Conservation (phyloP, 2,888 invertebrate genomes). For the Heliconius erato region DNA sequence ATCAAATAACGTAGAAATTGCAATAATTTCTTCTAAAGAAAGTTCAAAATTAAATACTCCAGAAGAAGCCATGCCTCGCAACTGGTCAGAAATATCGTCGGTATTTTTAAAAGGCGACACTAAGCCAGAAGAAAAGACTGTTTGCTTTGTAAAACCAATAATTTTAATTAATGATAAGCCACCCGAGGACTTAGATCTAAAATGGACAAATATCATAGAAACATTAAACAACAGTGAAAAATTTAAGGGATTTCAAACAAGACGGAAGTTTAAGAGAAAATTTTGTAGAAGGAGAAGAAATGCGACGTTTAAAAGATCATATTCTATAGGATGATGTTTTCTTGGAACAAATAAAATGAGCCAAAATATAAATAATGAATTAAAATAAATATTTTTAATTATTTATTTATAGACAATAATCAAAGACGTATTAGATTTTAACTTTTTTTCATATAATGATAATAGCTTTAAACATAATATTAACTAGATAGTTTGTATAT, state of each 20-base stretch:
- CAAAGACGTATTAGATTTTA: constrained; percentile 15
- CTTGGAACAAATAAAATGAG: background rate
- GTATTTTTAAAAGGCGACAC: constrained; percentile 62
- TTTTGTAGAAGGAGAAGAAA: constrained; percentile 74
- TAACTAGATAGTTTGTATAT: background rate
- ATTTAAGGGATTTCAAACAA: constrained; percentile 68
- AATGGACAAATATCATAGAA: constrained; percentile 71
- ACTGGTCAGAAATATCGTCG: constrained; percentile 64
- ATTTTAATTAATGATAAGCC: constrained; percentile 79
- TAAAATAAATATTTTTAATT: background rate
- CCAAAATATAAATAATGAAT: background rate
- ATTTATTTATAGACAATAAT: background rate
- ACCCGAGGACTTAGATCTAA: constrained; percentile 77
- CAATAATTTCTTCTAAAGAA: constrained; percentile 66
- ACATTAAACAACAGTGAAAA: constrained; percentile 68
- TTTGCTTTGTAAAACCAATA: constrained; percentile 68
- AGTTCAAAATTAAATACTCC: constrained; percentile 63
- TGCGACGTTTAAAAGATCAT: constrained; percentile 77
- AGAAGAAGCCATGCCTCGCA: constrained; percentile 57
- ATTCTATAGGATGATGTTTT: constrained; percentile 72
- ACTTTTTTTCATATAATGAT: background rate
- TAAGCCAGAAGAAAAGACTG: constrained; percentile 59
- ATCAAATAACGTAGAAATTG: constrained; percentile 67
- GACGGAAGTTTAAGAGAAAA: constrained; percentile 72
- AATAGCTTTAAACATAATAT: background rate